Conservation (phyloP, 37 sponge, comb jelly and placozoan species). For the Geodia barretti region DNA sequence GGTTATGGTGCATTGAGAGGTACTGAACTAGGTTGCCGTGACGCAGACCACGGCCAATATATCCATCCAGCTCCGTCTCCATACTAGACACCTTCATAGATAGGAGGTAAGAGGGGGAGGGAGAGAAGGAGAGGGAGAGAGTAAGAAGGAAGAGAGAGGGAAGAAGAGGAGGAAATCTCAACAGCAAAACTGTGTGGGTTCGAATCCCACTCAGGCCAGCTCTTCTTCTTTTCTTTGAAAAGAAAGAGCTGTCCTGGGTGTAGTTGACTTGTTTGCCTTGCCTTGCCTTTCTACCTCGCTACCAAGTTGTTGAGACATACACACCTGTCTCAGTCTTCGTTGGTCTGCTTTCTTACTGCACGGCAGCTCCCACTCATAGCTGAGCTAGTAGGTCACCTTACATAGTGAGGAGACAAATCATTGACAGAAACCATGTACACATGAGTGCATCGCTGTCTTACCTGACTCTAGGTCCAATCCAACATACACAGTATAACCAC, state of each 20-base stretch:
- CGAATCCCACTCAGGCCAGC: no score
- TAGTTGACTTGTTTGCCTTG: not conserved
- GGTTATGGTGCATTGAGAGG: constrained; percentile 46
- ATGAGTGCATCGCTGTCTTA: not conserved
- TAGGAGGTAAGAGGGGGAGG: not conserved
- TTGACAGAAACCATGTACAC: not conserved
- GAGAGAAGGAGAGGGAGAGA: no score
- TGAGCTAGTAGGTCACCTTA: constrained; percentile 53
- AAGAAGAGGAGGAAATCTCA: not conserved
- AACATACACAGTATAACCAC: constrained; percentile 53
- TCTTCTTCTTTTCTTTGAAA: constrained; percentile 7
- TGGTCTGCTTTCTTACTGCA: constrained; percentile 34
- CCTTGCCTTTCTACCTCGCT: not conserved
- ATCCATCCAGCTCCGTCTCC: constrained; percentile 53
- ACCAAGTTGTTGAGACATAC: not conserved
- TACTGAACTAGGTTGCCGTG: constrained; percentile 66
- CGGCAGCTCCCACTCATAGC: constrained; percentile 73
- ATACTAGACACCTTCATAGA: constrained; percentile 51
- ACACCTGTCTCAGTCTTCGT: constrained; percentile 50
- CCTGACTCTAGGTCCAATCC: constrained; percentile 55
- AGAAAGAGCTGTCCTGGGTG: not conserved
- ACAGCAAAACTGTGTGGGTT: not conserved
- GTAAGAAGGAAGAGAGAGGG: no score
- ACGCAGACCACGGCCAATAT: constrained; percentile 5
- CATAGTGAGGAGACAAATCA: no score